A percentile compares a stretch with the other conserved stretches of the same genome.
phyloP scores from a whole-genome alignment of 2,888 invertebrate genomes.

The Auanema sp. region DNA sequence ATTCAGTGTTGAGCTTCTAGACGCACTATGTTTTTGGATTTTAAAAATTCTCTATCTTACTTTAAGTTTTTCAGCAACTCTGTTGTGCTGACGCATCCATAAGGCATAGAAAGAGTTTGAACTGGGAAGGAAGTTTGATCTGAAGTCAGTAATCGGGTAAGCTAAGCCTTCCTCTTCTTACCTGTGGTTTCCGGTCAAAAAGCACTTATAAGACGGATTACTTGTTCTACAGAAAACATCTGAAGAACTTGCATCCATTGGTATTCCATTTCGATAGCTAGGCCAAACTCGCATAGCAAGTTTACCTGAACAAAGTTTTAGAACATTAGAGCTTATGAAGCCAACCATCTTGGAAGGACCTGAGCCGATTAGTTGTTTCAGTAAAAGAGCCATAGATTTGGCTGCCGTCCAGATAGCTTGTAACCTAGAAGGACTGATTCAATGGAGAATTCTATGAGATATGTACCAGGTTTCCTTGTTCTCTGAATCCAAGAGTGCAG shows the following conservation, averaged over 20 bases:
- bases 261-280: constrained; percentile 26
- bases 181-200: constrained; percentile 38
- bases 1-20: constrained; percentile 53
- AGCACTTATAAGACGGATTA: constrained; percentile 38
- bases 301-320: constrained; percentile 29
- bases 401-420: constrained; percentile 78
- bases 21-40: constrained; percentile 15
- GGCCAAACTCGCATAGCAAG: constrained; percentile 39
- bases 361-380: constrained; percentile 77
- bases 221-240: constrained; percentile 18
- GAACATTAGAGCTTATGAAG: neutral
- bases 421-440: constrained; percentile 71
- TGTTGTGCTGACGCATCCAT: constrained; percentile 62
- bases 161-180: neutral
- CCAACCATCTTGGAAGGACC: constrained; percentile 76
- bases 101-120: constrained; percentile 52
- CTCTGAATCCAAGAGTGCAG: constrained; percentile 69
- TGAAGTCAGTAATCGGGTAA: constrained; percentile 2
- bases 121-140: constrained; percentile 41
- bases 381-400: constrained; percentile 86
- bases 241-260: constrained; percentile 14
- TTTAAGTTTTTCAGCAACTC: constrained; percentile 46
- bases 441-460: neutral
- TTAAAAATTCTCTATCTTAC: constrained; percentile 11
- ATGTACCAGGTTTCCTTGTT: constrained; percentile 80